Evolutionary conservation across 2,888 invertebrate species (phyloP), one percentile per base, ranked within the genome.

Genomic region (Noctua janthina): DNA sequence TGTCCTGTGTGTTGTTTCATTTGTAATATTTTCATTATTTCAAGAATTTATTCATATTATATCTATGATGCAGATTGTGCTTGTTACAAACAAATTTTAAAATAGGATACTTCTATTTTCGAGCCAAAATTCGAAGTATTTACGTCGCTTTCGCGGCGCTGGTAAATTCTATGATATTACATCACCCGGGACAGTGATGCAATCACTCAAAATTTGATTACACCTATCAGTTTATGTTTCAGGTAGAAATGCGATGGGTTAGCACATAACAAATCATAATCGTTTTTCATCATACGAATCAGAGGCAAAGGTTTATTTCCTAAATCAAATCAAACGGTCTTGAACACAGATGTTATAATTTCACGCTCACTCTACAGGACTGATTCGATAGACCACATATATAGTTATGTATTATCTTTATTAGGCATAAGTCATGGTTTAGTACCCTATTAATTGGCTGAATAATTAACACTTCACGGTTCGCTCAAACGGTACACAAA

Each of bases 301-400:
- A 10, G 54, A 23, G 54, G 3, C 51, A 20, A 11, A 51, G 43
- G 7, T 43, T 43, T 43, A 43, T 66, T 51, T 79, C 7, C 29
- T 43, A 23, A 23, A 74, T 17, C 8, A 74, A 69, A 69, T 17
- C n/a, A 43, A 43, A 43, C 11, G 20, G 20, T 66, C 39, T 66
- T 67, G 13, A n/a, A 67, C 49, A 39, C 51, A 54, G 29, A 77
- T 49, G 46, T 66, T 66, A 77, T 80, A 67, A 86, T 86, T 81
- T 86, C 72, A 82, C 86, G 67, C 59, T 39, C 23, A 56, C 54
- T 62, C 39, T 2, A 17, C 59, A 2, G 15, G 7, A 8, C 29
- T 23, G 76, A 20, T 39, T 51, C 62, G 62, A 62, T 13, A n/a
- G 62, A 15, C 11, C n/a, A 35, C n/a, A n/a, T n/a, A n/a, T n/a